Base-by-base conservation (phyloP, 2,888 invertebrate genomes). In the Scrobipalpa atriplicella region DNA sequence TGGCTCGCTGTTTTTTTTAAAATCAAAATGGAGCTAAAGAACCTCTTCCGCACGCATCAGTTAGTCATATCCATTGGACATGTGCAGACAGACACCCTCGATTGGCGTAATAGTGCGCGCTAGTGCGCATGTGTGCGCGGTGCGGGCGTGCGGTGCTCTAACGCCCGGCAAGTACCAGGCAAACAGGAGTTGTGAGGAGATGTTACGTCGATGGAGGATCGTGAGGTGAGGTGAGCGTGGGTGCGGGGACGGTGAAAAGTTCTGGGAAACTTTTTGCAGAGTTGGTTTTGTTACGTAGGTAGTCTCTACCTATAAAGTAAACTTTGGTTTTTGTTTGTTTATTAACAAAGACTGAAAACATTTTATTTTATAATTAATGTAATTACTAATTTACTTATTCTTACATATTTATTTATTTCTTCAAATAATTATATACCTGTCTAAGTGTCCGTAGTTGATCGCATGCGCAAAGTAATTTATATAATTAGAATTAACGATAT, bases 111-210 rank as follows among this genome's bases (percentile, higher is more conserved):
- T 68, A 63, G 73, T 62, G 69, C 67, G 69, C 54, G 77, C 78
- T 73, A 84, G 66, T 87, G 89, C 90, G 90, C 89, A 89, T 89
- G 90, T 90, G 88, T 87, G 91, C 86, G 89, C 89, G 86, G 89
- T 86, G 84, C 83, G 87, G 88, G 85, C 89, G 89, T 90, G 89
- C 92, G 90, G 88, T 81, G 89, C 85, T 86, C 83, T 78, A 78
- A 71, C 85, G 84, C 88, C 90, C 89, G 89, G 86, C 85, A 85
- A 86, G 75, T 89, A 92, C 91, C 86, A 91, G 90, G 91, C 82
- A 68, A 70, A 0, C 80, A 91, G 78, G 75, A 75, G 62, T 19
- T 10, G 11, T 10, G n/a, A 73, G 70, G 79, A 85, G 83, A 62
- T 67, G 29, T 38, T 2, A 18, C 11, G 36, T 29, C 47, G n/a